phyloP scores from a whole-genome alignment of 2,113 vertebrate genomes.

The Centropus unirufus region DNA sequence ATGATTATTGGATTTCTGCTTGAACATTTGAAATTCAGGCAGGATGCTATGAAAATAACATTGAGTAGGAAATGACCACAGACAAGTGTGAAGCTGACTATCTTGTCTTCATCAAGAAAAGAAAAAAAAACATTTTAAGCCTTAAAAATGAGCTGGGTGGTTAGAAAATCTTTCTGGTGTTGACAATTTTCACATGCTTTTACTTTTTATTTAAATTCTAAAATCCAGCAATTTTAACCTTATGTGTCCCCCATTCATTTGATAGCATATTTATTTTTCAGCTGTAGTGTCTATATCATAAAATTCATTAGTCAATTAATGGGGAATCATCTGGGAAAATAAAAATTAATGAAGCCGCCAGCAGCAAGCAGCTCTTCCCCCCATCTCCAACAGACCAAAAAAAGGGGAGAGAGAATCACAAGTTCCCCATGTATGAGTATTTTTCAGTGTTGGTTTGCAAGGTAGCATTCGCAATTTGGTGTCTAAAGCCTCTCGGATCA shows the following conservation, averaged over 20 bases:
- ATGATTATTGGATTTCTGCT: neutral
- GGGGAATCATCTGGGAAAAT: slow-evolving; percentile 22
- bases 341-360: neutral
- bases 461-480: neutral
- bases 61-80: neutral
- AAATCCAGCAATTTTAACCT: neutral
- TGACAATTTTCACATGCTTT: neutral
- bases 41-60: slow-evolving; percentile 10
- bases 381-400: neutral
- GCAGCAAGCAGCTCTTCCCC: neutral
- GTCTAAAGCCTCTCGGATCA: neutral
- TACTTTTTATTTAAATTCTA: neutral
- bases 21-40: neutral
- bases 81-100: neutral
- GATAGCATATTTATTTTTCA: neutral
- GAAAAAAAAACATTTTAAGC: neutral
- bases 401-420: neutral
- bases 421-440: neutral
- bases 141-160: neutral
- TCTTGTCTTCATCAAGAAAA: neutral
- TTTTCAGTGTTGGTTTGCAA: neutral
- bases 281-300: neutral
- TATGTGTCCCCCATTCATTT: neutral
- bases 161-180: neutral
- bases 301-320: slow-evolving; percentile 5